phyloP scores from a whole-genome alignment of 2,113 vertebrate species.

The Hyperoodon ampullatus region DNA sequence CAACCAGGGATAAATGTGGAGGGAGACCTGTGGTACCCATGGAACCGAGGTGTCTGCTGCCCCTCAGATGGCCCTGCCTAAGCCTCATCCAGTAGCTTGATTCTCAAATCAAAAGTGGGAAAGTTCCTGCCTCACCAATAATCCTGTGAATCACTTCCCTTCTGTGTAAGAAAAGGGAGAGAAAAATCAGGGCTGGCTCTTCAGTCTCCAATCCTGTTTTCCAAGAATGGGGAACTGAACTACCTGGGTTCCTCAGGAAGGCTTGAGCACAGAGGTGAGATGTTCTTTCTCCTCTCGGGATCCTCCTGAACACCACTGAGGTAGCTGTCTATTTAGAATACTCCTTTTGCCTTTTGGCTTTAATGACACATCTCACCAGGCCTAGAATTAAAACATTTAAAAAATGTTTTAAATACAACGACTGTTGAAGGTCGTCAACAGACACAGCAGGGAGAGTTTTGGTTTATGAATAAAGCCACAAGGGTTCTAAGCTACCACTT shows the following conservation, averaged over 20 bases:
- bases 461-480: not conserved
- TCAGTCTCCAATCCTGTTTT: not conserved
- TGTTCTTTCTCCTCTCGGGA: not conserved
- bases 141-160: not conserved
- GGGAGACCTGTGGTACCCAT: not conserved
- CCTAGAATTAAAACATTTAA: not conserved
- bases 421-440: not conserved
- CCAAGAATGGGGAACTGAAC: not conserved
- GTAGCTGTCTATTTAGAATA: not conserved
- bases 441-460: not conserved
- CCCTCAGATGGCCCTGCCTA: not conserved
- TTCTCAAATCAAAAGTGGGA: not conserved
- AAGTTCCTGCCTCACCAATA: not conserved
- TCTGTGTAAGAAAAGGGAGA: not conserved
- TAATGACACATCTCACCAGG: not conserved
- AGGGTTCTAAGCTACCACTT: not conserved
- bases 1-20: not conserved
- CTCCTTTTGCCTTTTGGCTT: not conserved
- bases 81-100: not conserved
- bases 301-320: not conserved
- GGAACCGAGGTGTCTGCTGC: not conserved
- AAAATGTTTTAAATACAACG: not conserved
- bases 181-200: not conserved
- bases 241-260: not conserved
- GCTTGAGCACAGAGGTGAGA: not conserved